Conservation (phyloP, 2,113 vertebrate species). For the Shinisaurus crocodilurus region DNA sequence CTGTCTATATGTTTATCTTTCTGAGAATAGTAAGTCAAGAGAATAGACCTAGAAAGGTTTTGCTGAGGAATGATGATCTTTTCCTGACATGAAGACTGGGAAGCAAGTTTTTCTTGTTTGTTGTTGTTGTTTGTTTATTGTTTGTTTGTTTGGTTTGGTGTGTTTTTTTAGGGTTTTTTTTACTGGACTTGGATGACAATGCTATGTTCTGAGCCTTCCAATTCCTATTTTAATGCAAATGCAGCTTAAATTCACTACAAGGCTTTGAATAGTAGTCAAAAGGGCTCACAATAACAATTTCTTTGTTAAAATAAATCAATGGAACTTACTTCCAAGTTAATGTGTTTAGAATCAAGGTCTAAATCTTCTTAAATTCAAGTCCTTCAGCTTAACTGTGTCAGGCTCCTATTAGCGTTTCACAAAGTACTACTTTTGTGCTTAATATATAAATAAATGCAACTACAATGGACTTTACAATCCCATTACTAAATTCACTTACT, state of each 20-base stretch:
- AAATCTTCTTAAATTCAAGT: conserved; percentile 12
- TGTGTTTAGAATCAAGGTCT: conserved; percentile 1
- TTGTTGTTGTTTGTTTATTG: not conserved
- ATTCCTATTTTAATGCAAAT: conserved; percentile 14
- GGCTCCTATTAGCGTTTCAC: not conserved
- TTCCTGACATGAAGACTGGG: not conserved
- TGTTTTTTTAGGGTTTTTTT: too few relatives aligned
- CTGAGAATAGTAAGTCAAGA: not conserved
- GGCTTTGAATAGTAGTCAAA: not conserved
- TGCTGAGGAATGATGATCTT: not conserved
- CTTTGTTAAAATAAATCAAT: not conserved
- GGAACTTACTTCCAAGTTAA: conserved; percentile 1
- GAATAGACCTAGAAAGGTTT: conserved; percentile 9
- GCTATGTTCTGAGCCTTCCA: not conserved
- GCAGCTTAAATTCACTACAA: not conserved
- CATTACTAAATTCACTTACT: not conserved
- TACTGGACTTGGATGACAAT: not conserved
- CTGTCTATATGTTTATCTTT: conserved; percentile 1
- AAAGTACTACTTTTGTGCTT: not conserved
- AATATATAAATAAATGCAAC: conserved; percentile 2
- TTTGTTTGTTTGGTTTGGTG: too few relatives aligned
- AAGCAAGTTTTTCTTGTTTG: not conserved
- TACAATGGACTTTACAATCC: not conserved
- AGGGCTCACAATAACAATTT: not conserved
- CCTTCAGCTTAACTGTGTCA: not conserved